phyloP scores from a whole-genome alignment of 2,113 vertebrate species.

The Patagioenas fasciata region DNA sequence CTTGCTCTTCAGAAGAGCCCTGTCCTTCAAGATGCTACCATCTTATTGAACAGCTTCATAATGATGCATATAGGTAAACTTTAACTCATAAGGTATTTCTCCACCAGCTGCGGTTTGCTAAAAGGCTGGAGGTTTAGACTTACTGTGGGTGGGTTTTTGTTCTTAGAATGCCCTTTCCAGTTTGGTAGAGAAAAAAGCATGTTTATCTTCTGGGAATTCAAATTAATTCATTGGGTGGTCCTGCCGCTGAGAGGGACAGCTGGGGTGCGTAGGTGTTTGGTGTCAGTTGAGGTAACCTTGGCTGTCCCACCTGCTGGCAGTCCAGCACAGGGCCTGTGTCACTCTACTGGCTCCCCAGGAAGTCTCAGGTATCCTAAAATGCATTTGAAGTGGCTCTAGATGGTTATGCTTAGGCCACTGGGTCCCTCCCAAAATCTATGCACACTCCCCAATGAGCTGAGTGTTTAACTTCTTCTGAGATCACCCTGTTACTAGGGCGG shows the following conservation, averaged over 20 bases:
- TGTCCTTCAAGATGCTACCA: background rate
- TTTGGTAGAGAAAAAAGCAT: background rate
- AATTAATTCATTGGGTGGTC: background rate
- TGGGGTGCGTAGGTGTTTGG: background rate
- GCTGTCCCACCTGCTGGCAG: background rate
- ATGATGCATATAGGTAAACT: background rate
- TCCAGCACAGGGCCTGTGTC: background rate
- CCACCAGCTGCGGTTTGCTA: background rate
- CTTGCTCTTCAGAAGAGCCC: background rate
- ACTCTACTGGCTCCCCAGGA: background rate
- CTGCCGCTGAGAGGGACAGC: background rate
- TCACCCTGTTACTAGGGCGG: background rate
- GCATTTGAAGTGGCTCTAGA: background rate
- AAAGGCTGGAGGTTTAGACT: background rate
- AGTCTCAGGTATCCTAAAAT: background rate
- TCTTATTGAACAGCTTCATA: background rate
- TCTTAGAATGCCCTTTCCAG: background rate
- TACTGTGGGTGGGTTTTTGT: background rate
- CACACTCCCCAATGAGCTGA: background rate
- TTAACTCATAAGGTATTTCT: background rate
- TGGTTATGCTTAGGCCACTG: background rate
- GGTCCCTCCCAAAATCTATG: background rate
- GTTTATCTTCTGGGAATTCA: background rate
- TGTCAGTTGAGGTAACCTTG: background rate
- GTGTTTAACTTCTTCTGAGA: background rate